Evolutionary conservation across 2,113 vertebrate genomes (phyloP), one percentile per base, ranked within the genome.

Genomic region (Cheilinus undulatus): DNA sequence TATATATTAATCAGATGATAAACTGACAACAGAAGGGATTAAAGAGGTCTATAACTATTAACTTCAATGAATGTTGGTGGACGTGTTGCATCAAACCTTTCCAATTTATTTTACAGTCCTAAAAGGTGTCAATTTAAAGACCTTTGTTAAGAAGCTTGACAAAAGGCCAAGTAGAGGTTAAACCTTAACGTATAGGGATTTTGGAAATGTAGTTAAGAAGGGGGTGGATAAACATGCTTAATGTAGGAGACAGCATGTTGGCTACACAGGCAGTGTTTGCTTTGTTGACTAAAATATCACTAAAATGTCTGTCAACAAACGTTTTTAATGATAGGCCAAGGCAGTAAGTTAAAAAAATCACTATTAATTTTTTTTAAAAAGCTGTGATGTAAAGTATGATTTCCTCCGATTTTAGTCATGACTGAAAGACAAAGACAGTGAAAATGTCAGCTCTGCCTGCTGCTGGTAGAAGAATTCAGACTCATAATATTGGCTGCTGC

Each of bases 91-190:
- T 46, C 17, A 19, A 9, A 22, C 22, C 8, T 22, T 9, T 6
- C 40, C 7, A 7, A 48, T 6, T 54, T 65, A 48, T 68, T 51
- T 65, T 57, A 56, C 40, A 34, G 22, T 22, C 19, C 58, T 30
- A 40, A 40, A 43, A 63, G n/a, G 63, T 62, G 48, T 50, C 26
- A 63, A 40, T 66, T 32, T 28, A 63, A 45, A 73, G 58, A 58
- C 71, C 28, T 54, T 50, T 78, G 58, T 72, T 78, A 82, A 85
- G 49, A 24, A 62, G 77, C 75, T 51, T 86, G 65, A 27, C 45
- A 30, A 65, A 60, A 63, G 81, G 78, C 75, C 53, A 84, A 30
- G 38, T 24, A 5, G 50, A 71, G 71, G 58, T 81, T 85, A 60
- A 85, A 83, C 56, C 64, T 38, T 36, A 22, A 38, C 4, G 17